These are phyloP conservation scores for Solea solea DNA, from an alignment of 2,113 vertebrate genomes.

Conservation along the genomic window DNA sequence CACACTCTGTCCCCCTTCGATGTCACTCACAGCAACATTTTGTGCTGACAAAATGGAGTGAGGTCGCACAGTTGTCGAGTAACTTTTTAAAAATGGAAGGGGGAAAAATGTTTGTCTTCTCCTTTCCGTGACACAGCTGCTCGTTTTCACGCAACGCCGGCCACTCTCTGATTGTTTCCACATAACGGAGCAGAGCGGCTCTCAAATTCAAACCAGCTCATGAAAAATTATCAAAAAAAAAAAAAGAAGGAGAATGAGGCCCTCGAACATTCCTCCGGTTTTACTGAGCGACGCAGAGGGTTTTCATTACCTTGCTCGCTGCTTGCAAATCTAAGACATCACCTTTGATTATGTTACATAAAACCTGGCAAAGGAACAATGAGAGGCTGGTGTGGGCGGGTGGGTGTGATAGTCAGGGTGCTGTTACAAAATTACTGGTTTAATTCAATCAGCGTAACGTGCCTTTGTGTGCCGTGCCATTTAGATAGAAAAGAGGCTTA, in stretches of 20 bases:
- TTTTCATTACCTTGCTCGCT: slow-evolving; percentile 76
- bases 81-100: background rate
- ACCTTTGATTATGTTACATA: slow-evolving; percentile 68
- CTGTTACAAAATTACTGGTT: slow-evolving; percentile 51
- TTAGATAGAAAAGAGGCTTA: slow-evolving; percentile 11
- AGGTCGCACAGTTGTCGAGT: slow-evolving; percentile 5
- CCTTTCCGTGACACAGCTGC: slow-evolving; percentile 12
- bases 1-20: slow-evolving; percentile 9
- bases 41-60: background rate
- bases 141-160: slow-evolving; percentile 51
- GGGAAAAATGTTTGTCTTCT: slow-evolving; percentile 11
- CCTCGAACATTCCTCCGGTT: slow-evolving; percentile 64
- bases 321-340: slow-evolving; percentile 66
- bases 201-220: slow-evolving; percentile 71
- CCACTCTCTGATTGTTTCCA: slow-evolving; percentile 57
- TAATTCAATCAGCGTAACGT: slow-evolving; percentile 48
- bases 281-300: slow-evolving; percentile 67
- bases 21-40: background rate
- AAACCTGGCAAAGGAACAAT: slow-evolving; percentile 65
- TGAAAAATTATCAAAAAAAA: slow-evolving; percentile 68
- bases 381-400: slow-evolving; percentile 46
- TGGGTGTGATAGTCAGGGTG: slow-evolving; percentile 32
- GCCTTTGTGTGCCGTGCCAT: slow-evolving; percentile 27
- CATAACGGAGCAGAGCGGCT: slow-evolving; percentile 60
- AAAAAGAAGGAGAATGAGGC: slow-evolving; percentile 32